Evolutionary conservation across 2,113 vertebrate species (phyloP).

Genomic region (Turnix velox): DNA sequence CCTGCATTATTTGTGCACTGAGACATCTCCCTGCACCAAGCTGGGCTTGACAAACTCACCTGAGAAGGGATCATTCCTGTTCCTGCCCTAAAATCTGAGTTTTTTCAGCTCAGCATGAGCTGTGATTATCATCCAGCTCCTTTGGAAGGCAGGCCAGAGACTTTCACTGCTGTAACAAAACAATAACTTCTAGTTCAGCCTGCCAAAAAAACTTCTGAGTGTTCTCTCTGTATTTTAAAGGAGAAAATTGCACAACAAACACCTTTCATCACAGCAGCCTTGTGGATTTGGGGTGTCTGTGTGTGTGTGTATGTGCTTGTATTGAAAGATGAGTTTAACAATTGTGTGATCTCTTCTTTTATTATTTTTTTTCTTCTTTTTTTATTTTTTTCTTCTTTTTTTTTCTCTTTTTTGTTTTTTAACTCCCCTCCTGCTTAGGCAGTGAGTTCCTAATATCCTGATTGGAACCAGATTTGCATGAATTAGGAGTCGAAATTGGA

Average conservation of each 20-base stretch:
- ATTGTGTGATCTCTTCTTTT: conserved; percentile 42
- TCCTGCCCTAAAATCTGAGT: not conserved
- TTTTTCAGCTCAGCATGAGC: not conserved
- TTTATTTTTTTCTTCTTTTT: not conserved
- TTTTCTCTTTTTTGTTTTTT: not conserved
- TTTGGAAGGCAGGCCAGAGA: not conserved
- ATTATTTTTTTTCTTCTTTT: not conserved
- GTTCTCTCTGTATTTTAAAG: not conserved
- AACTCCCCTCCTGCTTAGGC: conserved; percentile 68
- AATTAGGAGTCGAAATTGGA: conserved; percentile 77
- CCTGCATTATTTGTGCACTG: not conserved
- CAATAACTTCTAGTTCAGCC: not conserved
- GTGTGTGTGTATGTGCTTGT: not conserved
- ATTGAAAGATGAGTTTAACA: conserved; percentile 47
- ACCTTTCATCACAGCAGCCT: not conserved
- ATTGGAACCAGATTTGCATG: conserved; percentile 89
- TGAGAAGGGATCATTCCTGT: not conserved
- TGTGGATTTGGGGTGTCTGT: not conserved
- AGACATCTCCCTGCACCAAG: not conserved
- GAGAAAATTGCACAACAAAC: not conserved
- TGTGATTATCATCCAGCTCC: not conserved
- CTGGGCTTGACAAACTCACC: not conserved
- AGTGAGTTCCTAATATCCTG: conserved; percentile 80
- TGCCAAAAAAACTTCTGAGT: not conserved
- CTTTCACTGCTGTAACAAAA: not conserved